Base-by-base conservation (phyloP, 2,797 vertebrate species). In the Alcedo quadribrachys region DNA sequence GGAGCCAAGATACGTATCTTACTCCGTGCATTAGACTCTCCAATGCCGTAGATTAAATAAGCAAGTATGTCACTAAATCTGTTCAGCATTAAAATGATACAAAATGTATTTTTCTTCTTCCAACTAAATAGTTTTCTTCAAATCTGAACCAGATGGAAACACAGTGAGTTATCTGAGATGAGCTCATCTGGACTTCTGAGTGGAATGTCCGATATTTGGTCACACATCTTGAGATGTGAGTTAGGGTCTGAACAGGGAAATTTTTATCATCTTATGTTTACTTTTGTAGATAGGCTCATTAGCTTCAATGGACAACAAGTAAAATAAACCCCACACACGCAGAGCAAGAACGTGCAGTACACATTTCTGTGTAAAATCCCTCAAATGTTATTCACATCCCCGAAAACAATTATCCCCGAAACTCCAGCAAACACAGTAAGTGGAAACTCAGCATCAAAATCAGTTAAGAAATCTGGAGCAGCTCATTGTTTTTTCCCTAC, bases 51-150 rank as follows among this genome's bases (percentile, higher is more conserved):
- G 96, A 96, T 97, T 97, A 97, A 97, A 96, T 96, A 97, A 97
- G 95, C 96, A 96, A 96, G 89, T 94, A 93, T 96, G 95, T 96
- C 94, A 97, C 92, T 95, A 96, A 97, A 97, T 97, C 97, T 98
- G 97, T 97, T 97, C 94, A 88, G 96, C 95, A 97, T 97, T 97
- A 97, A 96, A 95, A 97, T 97, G 96, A 97, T 96, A 97, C 96
- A 97, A 95, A 97, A 97, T 96, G 96, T 97, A 91, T 97, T 98
- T 97, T 97, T 96, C 97, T 95, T 96, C 83, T 95, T 97, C 97
- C 95, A 97, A n/a, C 96, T 91, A 96, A 96, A 97, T 95, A 97
- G 95, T 97, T 98, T 97, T 94, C 95, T 96, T 96, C 93, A 96
- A 97, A 97, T 97, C 93, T 96, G 94, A 97, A 97, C 96, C 97